Percentiles rank a stretch among this genome's conserved stretches.
Evolutionary conservation across 2,113 vertebrate genomes (phyloP).

Genomic region (Hippopotamus amphibius): DNA sequence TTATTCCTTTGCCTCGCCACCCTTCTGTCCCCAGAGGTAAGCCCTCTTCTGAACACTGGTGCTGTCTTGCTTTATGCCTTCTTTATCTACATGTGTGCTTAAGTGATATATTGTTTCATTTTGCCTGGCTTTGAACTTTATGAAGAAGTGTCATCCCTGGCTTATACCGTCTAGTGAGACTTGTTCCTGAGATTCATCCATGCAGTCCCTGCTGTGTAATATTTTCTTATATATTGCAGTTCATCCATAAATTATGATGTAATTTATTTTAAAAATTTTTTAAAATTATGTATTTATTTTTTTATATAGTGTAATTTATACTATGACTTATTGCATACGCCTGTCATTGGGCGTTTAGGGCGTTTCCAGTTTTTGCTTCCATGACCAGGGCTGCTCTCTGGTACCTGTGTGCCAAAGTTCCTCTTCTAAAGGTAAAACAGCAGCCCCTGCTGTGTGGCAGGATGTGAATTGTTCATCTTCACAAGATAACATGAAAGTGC

Average conservation of each 20-base stretch:
- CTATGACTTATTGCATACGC: neutral
- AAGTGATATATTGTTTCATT: neutral
- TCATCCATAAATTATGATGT: neutral
- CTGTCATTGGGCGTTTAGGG: neutral
- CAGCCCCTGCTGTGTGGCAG: neutral
- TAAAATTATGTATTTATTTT: too few relatives aligned
- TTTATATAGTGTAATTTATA: neutral
- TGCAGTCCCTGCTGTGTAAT: neutral
- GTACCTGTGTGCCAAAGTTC: rapidly evolving
- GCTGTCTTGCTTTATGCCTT: neutral
- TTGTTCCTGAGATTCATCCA: neutral
- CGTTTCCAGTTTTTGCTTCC: neutral
- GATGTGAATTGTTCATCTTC: neutral
- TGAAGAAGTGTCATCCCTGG: neutral
- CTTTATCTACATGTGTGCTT: neutral
- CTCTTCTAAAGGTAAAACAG: neutral
- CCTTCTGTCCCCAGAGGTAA: neutral
- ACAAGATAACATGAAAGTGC: too few relatives aligned
- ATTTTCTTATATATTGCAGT: neutral
- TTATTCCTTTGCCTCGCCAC: neutral
- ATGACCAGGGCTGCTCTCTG: neutral
- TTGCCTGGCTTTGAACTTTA: constrained; percentile 29
- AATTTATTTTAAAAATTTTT: neutral
- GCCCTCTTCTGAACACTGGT: neutral
- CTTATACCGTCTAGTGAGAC: neutral